Base-by-base conservation (phyloP, 1,140 invertebrate genomes). In the Drosophila trapezifrons region DNA sequence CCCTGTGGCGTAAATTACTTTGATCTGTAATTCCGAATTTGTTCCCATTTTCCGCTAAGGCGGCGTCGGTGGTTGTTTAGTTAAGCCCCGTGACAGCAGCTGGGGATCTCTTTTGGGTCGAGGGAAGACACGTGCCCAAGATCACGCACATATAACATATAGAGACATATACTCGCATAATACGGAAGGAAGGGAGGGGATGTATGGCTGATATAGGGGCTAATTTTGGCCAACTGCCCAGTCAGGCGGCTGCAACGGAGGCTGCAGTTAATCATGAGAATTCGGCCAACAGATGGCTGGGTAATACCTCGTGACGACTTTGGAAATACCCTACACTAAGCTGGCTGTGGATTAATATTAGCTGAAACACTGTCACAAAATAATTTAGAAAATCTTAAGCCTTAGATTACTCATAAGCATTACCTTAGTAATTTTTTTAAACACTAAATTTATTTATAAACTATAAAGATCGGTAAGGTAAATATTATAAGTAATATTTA, bases 141-240 rank as follows among this genome's bases (percentile, higher is more conserved):
- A 76, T 76, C 72, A 76, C 67, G 38, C 38, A 57, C 32, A 18
- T 38, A 62, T 15, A 40, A 45, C 9, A 60, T 27, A n/a, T 37
- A 25, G 18, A 9, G 12, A 46, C 3, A 15, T 18, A 15, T 18
- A 29, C 46, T 27, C 13, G n/a, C n/a, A 57, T 56, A 15, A 22
- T n/a, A 13, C 17, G 45, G 20, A 20, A 62, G 20, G 27, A 38
- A n/a, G n/a, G 29, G 46, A 29, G n/a, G 32, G 4, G 7, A 32
- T 55, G 38, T 60, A 8, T 66, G 32, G 32, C 57, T 46, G 7
- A 20, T 37, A 49, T 49, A 54, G 25, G 15, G 55, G 54, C 54
- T 59, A 37, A 27, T 49, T 77, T 80, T 75, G 79, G 62, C 71
- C 58, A 62, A 67, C 40, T 76, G 73, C 74, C 74, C 60, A 76